These are phyloP conservation scores for Drosophila equinoxialis DNA, from an alignment of 1,140 invertebrate genomes.

Conservation along the genomic window DNA sequence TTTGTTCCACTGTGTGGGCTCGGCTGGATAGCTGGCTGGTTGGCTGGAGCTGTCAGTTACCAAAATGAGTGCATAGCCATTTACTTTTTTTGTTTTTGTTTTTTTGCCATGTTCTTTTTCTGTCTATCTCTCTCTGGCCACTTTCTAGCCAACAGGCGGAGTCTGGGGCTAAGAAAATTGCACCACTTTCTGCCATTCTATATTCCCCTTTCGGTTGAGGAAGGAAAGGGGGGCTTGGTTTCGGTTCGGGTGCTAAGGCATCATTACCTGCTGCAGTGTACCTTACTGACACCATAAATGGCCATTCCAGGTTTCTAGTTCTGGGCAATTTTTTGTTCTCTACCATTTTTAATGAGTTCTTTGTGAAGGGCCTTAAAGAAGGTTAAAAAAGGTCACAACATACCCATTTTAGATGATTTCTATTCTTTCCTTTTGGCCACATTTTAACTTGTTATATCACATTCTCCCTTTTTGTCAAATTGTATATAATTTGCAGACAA, in stretches of 20 bases:
- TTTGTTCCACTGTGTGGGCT: not conserved
- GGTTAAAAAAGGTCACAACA: not conserved
- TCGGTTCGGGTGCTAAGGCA: conserved; percentile 45
- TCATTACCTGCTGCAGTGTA: conserved; percentile 78
- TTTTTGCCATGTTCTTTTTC: conserved; percentile 56
- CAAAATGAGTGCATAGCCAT: conserved; percentile 77
- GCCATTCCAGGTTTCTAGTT: conserved; percentile 18
- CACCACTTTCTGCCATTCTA: conserved; percentile 71
- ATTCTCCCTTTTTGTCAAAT: not conserved
- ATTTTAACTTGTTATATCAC: conserved; percentile 4
- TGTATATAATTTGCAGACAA: not conserved
- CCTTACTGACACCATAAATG: conserved; percentile 80
- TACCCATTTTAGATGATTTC: not conserved
- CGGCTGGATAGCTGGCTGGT: not conserved
- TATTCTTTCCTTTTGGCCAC: not conserved
- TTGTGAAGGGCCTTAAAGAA: not conserved
- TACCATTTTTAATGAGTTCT: not conserved
- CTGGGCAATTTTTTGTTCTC: conserved; percentile 3
- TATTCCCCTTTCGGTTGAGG: not conserved
- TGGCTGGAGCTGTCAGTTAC: conserved; percentile 58
- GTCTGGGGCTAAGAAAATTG: conserved; percentile 59
- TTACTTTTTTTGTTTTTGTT: conserved; percentile 39
- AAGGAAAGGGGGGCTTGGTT: not conserved
- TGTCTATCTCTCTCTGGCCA: conserved; percentile 64
- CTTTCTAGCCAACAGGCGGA: conserved; percentile 66